A percentile compares a stretch with the other conserved stretches of the same genome.
These are phyloP conservation scores for Allolobophora icterica DNA, from an alignment of 2,888 invertebrate genomes.

Conservation along the genomic window DNA sequence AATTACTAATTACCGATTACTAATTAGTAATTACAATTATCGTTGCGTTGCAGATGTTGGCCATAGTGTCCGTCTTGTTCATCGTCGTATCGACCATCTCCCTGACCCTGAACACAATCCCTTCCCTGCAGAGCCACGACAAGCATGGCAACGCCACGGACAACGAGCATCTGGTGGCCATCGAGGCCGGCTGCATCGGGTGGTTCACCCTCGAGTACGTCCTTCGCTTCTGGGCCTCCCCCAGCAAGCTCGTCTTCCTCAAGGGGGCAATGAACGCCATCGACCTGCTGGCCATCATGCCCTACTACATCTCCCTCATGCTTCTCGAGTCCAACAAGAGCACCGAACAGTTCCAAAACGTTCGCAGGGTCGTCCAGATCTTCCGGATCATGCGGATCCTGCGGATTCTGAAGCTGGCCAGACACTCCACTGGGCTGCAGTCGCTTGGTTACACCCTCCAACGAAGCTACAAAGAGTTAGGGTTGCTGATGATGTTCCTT, in stretches of 20 bases:
- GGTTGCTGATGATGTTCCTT: slow-evolving; percentile 96
- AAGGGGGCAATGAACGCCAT: slow-evolving; percentile 98
- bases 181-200: slow-evolving; percentile 98
- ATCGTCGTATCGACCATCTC: slow-evolving; percentile 99
- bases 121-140: slow-evolving; percentile 88
- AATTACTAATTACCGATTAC: too few species aligned
- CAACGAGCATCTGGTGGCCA: slow-evolving; percentile 79
- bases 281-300: slow-evolving; percentile 96
- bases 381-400: slow-evolving; percentile 79
- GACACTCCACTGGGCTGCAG: slow-evolving; percentile 94
- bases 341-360: slow-evolving; percentile 76
- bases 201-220: slow-evolving; percentile 99
- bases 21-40: background rate
- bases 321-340: slow-evolving; percentile 92
- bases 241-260: slow-evolving; percentile 99
- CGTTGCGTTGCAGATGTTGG: slow-evolving; percentile 70
- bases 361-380: slow-evolving; percentile 95
- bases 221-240: slow-evolving; percentile 91
- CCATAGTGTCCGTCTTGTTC: slow-evolving; percentile 99
- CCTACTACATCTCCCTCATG: slow-evolving; percentile 96
- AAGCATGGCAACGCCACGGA: slow-evolving; percentile 69
- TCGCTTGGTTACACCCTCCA: slow-evolving; percentile 96
- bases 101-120: slow-evolving; percentile 98
- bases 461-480: slow-evolving; percentile 96
- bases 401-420: slow-evolving; percentile 72